Evolutionary conservation across 1,140 invertebrate genomes (phyloP), one percentile per base, ranked within the genome.

Genomic region (Tetranychus urticae): DNA sequence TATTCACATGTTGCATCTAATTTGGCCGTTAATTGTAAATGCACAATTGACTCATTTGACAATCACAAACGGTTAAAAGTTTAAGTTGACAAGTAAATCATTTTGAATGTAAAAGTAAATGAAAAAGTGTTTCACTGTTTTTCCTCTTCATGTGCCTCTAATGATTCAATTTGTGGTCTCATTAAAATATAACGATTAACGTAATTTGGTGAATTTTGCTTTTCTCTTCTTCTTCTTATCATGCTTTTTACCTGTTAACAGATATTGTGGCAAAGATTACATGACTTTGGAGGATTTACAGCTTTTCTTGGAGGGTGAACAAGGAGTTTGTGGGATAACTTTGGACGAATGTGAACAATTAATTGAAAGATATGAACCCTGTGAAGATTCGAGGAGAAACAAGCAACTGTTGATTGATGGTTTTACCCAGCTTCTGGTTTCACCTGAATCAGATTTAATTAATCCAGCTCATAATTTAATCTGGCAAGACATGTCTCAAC

Each of bases 201-300:
- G 23, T 42, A 42, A 42, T 42, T 42, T 42, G 5, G 39, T 42
- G 39, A 42, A 6, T 42, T 10, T 42, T 42, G 39, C 35, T 33
- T 59, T 34, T 55, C 13, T 54, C 36, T 45, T 60, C n/a, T 54
- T 65, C 57, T 55, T n/a, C 67, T 60, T 60, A 47, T 56, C 39
- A 47, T 62, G 23, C 34, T 61, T 63, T 23, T 23, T 52, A n/a
- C 14, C n/a, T 2, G 8, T 33, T 52, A 70, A 50, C 68, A 78
- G 77, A 69, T 80, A 79, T 69, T 75, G 79, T 48, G 81, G 79
- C 66, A 79, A 80, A 70, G 79, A 81, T 67, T 81, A 78, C 68
- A 70, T 81, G 65, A 76, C 75, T 6, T 70, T 72, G 33, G 79
- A 81, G 67, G 80, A 81, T 68, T 68, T 81, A 54, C 73, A 75